Base-by-base conservation (phyloP, 2,888 invertebrate species). In the Tridacna crocea region DNA sequence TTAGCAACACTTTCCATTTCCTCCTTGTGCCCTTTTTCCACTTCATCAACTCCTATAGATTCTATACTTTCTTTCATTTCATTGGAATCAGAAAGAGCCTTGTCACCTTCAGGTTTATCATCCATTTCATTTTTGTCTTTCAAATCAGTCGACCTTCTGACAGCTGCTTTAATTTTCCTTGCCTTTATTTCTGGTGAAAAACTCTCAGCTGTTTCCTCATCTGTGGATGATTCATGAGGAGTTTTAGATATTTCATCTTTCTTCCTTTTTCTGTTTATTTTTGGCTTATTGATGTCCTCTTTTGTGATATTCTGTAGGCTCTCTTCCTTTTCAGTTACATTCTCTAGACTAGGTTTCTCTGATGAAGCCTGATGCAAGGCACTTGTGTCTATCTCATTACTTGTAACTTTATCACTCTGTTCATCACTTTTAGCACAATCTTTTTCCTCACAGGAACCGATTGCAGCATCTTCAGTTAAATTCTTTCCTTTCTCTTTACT, bases 261-360 rank as follows among this genome's bases (percentile, higher is more conserved):
- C 26, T 84, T 63, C 58, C 83, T 46, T 72, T 79, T 83, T 68
- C 87, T 89, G 63, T 66, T 66, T 47, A 46, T 22, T 26, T 27
- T 74, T 58, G 51, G 97, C n/a, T 66, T 36, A 46, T 15, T 36
- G 46, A 19, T 65, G 8, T 10, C 13, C 0, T 65, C 11, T 65
- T 65, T 26, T 15, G 13, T 26, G 17, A 26, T 65, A 22, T 4
- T 26, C 26, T 26, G 65, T 26, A 22, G 13, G 8, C 11, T 27
- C 22, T 26, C 17, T 15, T 26, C 26, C 17, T 65, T 22, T 13
- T 61, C 24, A n/a, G 61, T 6, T 19, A 22, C 13, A 24, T 61
- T 61, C 15, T 61, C 61, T 22, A 4, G 8, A 61, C 22, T 61
- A 13, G 24, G 13, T 24, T 61, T 22, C 4, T 61, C 24, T 61